Evolutionary conservation across 2,888 invertebrate species (phyloP), one percentile per base, ranked within the genome.

Genomic region (Cremastinae sp.): DNA sequence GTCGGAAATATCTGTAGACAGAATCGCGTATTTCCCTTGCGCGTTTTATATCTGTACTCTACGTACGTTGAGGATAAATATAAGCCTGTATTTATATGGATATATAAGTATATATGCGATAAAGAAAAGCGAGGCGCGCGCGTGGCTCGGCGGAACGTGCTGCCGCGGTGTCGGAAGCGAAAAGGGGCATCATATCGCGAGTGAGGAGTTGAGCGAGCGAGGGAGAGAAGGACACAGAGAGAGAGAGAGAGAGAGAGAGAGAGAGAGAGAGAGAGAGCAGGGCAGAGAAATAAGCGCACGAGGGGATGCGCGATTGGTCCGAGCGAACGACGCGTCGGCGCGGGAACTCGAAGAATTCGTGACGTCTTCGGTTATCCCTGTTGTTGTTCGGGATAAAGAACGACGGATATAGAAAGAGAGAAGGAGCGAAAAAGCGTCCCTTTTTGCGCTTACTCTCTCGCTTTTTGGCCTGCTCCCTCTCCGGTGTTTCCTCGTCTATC

Each of bases 301-400:
- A 65, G 74, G 68, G 62, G 70, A 71, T 78, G 78, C 78, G 78
- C 78, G n/a, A 3, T 62, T 56, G 51, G 58, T 49, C 12, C 66
- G 53, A 59, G 51, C 37, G 28, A 55, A n/a, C 20, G 9, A 45
- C 43, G 79, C 76, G 79, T 79, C 76, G 76, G 76, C 76, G 79
- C 79, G 74, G 53, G 56, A 69, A 43, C 71, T 56, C 41, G 45
- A 49, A 35, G 55, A 22, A 58, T 55, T 55, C 20, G 59, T 75
- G 79, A 79, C 76, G 76, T 78, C 76, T 78, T 75, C 65, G 66
- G 43, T 65, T 53, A 53, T 65, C 51, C 65, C 53, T 28, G 8
- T 65, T 28, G 43, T 65, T 41, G 65, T 65, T 64, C 41, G 16
- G 20, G 20, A 16, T 9, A 9, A 45, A 28, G 28, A 20, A 20